phyloP scores from a whole-genome alignment of 2,113 vertebrate genomes.

The Mionectes macconnelli region DNA sequence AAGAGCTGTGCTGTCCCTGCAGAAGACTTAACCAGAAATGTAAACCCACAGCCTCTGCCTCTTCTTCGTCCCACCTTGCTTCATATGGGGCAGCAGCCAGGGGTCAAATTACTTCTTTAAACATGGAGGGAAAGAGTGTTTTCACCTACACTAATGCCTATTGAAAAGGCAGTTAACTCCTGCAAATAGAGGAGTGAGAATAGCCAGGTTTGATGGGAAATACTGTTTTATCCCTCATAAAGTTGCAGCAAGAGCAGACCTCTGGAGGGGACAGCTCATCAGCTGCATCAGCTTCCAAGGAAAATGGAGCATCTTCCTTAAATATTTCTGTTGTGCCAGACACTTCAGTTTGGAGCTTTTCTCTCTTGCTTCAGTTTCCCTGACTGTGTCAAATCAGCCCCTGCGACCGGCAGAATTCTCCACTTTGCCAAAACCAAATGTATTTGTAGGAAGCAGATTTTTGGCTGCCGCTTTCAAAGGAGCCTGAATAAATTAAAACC shows the following conservation, averaged over 20 bases:
- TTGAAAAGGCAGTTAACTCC: background rate
- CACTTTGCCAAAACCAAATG: background rate
- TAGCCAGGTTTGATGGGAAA: background rate
- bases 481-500: conserved; percentile 23
- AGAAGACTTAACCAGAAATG: background rate
- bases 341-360: background rate
- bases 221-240: background rate
- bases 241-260: background rate
- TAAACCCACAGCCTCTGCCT: rapidly evolving
- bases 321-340: background rate
- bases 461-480: background rate
- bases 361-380: background rate
- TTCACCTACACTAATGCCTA: background rate
- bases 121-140: rapidly evolving
- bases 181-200: rapidly evolving
- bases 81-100: background rate
- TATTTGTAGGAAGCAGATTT: background rate
- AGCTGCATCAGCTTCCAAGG: background rate
- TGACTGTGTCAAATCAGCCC: background rate
- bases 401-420: background rate
- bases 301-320: background rate
- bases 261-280: rapidly evolving
- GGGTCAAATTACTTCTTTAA: background rate
- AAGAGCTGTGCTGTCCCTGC: background rate
- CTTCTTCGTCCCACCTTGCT: background rate